A percentile compares a stretch with the other conserved stretches of the same genome.
Evolutionary conservation across 2,113 vertebrate species (phyloP).

Genomic region (Dolichotis patagonum): DNA sequence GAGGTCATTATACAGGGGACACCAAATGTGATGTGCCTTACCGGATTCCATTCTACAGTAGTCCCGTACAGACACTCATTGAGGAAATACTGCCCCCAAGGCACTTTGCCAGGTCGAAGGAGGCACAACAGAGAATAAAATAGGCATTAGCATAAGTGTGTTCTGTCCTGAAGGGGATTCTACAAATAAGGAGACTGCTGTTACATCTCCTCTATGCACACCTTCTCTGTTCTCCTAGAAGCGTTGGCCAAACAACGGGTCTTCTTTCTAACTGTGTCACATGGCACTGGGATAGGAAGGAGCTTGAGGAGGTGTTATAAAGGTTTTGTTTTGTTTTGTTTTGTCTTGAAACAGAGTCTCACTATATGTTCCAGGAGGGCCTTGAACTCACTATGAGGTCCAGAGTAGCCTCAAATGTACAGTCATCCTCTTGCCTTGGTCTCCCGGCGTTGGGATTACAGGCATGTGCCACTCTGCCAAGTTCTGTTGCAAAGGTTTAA

Average conservation of each 20-base stretch:
- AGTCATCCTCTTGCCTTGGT: neutral
- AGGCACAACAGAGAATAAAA: accelerated
- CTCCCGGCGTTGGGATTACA: neutral
- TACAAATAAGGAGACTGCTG: accelerated
- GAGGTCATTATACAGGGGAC: accelerated
- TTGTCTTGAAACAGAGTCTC: neutral
- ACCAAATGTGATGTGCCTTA: accelerated
- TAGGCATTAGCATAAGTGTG: accelerated
- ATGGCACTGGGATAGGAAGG: neutral
- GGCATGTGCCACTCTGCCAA: neutral
- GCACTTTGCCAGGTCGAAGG: neutral
- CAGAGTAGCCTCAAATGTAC: neutral
- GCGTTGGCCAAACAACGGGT: neutral
- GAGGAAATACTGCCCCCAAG: too few species aligned
- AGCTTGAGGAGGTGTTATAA: neutral
- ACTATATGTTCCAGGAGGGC: neutral
- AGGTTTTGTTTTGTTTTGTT: neutral
- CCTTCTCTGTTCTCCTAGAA: slow-evolving; percentile 5
- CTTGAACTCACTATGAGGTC: neutral
- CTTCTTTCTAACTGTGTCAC: neutral
- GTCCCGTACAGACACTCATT: accelerated
- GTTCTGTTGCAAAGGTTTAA: neutral
- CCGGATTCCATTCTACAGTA: too few species aligned
- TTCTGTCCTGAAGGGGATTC: too few species aligned
- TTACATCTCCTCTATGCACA: accelerated